Evolutionary conservation across 2,888 invertebrate genomes (phyloP), one percentile per base, ranked within the genome.

Genomic region (Taenaris catops): DNA sequence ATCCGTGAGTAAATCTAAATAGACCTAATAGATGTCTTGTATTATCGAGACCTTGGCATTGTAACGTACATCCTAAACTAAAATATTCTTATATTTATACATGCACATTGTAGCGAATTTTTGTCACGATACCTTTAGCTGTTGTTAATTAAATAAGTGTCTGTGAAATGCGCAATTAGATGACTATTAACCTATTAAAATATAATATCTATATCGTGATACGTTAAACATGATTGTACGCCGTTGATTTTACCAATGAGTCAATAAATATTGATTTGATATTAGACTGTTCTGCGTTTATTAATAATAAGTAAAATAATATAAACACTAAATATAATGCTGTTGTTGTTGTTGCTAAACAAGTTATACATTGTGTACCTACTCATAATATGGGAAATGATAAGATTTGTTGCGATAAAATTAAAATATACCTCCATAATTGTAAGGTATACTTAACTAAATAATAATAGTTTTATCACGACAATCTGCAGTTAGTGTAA

Each of bases 341-440:
- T 83, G 84, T 86, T 86, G 83, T 83, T 84, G 84, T 84, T 86
- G 83, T 81, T 86, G 81, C 84, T 84, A 73, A 63, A 63, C 74
- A 64, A 81, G 73, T 81, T 84, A 78, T 78, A 79, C 69, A 75
- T 69, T 74, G 66, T 79, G 64, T 78, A 78, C 37, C 31, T 49
- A 50, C 67, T 58, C 63, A 56, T 67, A n/a, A n/a, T n/a, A 63
- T 56, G 31, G 59, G 59, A 59, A 41, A 41, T 37, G 43, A 27
- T 37, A 48, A 46, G 51, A 51, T 57, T 41, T 48, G 52, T 55
- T 57, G 49, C 58, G 64, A 53, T 65, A 52, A 57, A 59, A 58
- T 16, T 16, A 33, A 16, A 25, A 18, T 18, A 23, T 16, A 23
- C 9, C 16, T 4, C 19, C 19, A 7, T 19, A 19, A 14, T 2